A percentile compares a stretch with the other conserved stretches of the same genome.
phyloP scores from a whole-genome alignment of 2,797 vertebrate genomes.

The Pogoniulus pusillus region DNA sequence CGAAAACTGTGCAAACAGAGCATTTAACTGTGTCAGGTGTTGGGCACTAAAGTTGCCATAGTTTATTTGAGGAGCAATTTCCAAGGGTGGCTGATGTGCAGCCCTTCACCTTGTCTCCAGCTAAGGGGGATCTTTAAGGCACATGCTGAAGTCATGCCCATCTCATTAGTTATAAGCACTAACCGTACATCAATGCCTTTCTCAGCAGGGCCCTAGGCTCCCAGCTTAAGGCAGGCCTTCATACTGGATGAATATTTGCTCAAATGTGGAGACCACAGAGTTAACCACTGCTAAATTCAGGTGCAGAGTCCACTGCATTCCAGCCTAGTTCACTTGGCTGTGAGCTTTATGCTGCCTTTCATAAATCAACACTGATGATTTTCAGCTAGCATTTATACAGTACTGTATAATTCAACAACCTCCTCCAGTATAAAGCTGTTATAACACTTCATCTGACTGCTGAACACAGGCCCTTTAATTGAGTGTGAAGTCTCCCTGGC shows the following conservation, averaged over 20 bases:
- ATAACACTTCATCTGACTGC: not conserved
- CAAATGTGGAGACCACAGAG: not conserved
- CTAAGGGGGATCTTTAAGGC: not conserved
- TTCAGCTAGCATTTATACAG: not conserved
- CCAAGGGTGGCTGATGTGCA: not conserved
- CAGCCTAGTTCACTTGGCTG: not conserved
- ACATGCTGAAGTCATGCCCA: not conserved
- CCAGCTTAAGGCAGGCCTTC: not conserved
- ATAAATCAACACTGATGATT: not conserved
- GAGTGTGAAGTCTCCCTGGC: not conserved
- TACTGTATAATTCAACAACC: not conserved
- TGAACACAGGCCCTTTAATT: not conserved
- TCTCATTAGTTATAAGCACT: not conserved
- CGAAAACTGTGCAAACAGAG: not conserved
- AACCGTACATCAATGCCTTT: not conserved
- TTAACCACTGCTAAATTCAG: not conserved
- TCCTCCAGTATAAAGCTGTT: not conserved
- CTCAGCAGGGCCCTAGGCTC: not conserved
- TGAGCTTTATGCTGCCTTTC: not conserved
- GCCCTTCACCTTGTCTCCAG: not conserved
- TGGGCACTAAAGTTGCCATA: not conserved
- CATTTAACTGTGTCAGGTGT: not conserved
- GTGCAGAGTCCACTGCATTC: not conserved
- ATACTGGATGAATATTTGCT: not conserved
- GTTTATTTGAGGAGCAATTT: not conserved